A percentile compares a stretch with the other conserved stretches of the same genome.
phyloP scores from a whole-genome alignment of 64 coral and sea anemone species.

The Exaiptasia diaphana region DNA sequence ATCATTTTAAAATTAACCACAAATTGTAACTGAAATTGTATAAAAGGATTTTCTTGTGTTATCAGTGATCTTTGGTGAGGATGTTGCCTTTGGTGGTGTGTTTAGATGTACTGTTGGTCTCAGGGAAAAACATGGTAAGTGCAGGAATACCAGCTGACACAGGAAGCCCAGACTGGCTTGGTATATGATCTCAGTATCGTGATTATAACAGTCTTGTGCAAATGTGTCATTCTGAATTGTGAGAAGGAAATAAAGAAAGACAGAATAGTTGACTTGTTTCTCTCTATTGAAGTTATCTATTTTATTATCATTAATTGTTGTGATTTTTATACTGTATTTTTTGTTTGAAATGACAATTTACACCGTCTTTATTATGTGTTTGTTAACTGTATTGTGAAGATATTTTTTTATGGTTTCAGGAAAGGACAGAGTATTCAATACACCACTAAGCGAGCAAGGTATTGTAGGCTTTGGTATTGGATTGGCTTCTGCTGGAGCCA shows the following conservation, averaged over 20 bases:
- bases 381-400: background rate
- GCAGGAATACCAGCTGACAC: too few species aligned
- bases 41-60: background rate
- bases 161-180: too few species aligned
- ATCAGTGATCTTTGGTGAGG: constrained; percentile 94
- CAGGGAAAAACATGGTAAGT: constrained; percentile 91
- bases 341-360: background rate
- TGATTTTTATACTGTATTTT: too few species aligned
- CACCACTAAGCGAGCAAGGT: constrained; percentile 90
- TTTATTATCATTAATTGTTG: too few species aligned
- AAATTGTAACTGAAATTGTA: too few species aligned
- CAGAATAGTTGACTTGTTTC: too few species aligned
- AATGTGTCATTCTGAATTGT: too few species aligned
- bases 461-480: constrained; percentile 99
- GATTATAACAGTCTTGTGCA: too few species aligned
- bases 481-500: constrained; percentile 82
- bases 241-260: too few species aligned
- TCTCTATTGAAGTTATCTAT: too few species aligned
- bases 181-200: too few species aligned
- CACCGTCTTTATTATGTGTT: background rate
- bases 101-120: constrained; percentile 99
- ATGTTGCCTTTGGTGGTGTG: constrained; percentile 98
- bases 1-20: too few species aligned
- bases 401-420: constrained; percentile 12
- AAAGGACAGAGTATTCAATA: constrained; percentile 99